A percentile compares a stretch with the other conserved stretches of the same genome.
Conservation (phyloP, 2,888 invertebrate species). For the Nezara viridula region DNA sequence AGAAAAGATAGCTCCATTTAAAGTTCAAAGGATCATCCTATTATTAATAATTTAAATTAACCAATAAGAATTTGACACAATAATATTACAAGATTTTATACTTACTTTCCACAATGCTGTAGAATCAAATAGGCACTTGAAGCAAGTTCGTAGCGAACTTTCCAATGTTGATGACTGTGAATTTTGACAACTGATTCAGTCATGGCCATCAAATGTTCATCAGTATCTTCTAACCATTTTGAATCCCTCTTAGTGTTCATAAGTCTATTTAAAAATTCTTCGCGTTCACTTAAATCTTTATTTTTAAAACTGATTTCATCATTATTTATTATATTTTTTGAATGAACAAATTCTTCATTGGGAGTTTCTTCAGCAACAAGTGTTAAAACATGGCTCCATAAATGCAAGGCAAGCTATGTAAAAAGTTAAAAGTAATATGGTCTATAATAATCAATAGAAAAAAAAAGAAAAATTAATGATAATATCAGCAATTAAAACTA, state of each 20-base stretch:
- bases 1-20: no score
- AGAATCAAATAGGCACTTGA: conserved; percentile 62
- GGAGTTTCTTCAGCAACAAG: conserved; percentile 25
- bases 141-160: conserved; percentile 76
- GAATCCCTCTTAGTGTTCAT: conserved; percentile 68
- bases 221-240: conserved; percentile 75
- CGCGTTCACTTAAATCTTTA: background rate
- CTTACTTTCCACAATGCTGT: conserved; percentile 63
- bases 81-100: background rate
- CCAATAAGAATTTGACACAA: background rate
- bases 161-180: conserved; percentile 74
- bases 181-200: conserved; percentile 72
- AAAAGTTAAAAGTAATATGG: background rate
- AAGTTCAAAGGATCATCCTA: no score
- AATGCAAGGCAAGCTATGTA: conserved; percentile 50
- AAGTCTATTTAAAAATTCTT: background rate
- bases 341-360: background rate
- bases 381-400: conserved; percentile 15
- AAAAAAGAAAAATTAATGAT: background rate
- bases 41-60: no score
- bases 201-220: conserved; percentile 73
- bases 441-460: background rate
- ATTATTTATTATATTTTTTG: conserved; percentile 56
- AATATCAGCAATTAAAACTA: background rate
- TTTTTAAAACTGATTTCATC: conserved; percentile 4